These are phyloP conservation scores for Pseudorectes ferrugineus DNA, from an alignment of 2,113 vertebrate genomes.

Conservation along the genomic window DNA sequence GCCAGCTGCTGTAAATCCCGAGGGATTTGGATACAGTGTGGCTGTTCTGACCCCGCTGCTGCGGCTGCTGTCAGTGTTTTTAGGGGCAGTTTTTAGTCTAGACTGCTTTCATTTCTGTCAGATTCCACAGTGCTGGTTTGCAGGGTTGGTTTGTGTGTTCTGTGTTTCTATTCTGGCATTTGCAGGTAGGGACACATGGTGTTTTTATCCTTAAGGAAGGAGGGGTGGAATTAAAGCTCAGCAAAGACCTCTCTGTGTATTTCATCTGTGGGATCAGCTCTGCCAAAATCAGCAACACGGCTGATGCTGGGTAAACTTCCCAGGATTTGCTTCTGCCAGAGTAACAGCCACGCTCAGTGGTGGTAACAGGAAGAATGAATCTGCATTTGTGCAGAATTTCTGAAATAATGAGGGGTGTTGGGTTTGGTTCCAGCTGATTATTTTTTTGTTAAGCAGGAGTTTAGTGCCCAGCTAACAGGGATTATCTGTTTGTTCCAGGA, in stretches of 20 bases:
- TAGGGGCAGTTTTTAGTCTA: neutral
- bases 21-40: neutral
- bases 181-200: neutral
- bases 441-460: neutral
- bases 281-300: neutral
- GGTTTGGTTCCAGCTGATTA: neutral
- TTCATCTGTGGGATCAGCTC: neutral
- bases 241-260: neutral
- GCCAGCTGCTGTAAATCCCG: neutral
- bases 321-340: neutral
- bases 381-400: neutral
- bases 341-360: rapidly evolving
- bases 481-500: neutral
- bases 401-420: neutral
- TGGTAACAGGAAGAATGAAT: neutral
- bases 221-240: neutral
- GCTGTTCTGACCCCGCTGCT: rapidly evolving
- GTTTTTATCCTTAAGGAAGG: neutral
- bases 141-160: neutral
- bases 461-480: neutral
- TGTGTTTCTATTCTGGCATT: neutral
- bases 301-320: neutral
- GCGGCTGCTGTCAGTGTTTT: rapidly evolving
- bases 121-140: neutral
- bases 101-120: neutral